These are phyloP conservation scores for Timema podura DNA, from an alignment of 2,888 invertebrate genomes.

Conservation along the genomic window DNA sequence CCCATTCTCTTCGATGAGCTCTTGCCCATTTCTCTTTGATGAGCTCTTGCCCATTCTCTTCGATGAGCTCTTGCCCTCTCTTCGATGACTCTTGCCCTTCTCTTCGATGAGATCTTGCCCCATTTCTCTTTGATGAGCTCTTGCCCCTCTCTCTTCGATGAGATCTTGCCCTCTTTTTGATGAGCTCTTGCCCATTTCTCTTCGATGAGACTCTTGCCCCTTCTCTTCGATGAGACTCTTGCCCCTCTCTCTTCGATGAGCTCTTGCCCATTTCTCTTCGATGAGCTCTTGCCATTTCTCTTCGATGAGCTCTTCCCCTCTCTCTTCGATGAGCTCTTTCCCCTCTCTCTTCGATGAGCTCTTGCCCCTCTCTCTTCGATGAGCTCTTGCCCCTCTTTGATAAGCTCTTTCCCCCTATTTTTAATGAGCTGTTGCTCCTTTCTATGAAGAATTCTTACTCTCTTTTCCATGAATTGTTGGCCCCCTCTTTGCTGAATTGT, in stretches of 20 bases:
- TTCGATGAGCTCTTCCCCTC: neutral
- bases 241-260: conserved; percentile 3
- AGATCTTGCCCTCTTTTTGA: neutral
- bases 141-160: neutral
- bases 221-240: neutral
- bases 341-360: neutral
- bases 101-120: neutral
- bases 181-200: too few species aligned
- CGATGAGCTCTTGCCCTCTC: too few species aligned
- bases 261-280: neutral
- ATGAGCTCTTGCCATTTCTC: neutral
- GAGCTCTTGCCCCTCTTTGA: neutral
- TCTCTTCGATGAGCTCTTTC: conserved; percentile 4
- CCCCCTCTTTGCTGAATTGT: too few species aligned
- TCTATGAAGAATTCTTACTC: too few species aligned
- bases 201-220: too few species aligned
- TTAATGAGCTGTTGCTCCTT: too few species aligned
- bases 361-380: too few species aligned
- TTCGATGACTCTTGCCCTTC: too few species aligned
- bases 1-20: neutral
- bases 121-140: neutral
- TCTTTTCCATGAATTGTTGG: too few species aligned
- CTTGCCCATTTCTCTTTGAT: neutral
- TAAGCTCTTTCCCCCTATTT: neutral
- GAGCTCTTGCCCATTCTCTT: neutral